These are phyloP conservation scores for Rousettus leschenaultii DNA, from an alignment of 2,113 vertebrate genomes.

Conservation along the genomic window DNA sequence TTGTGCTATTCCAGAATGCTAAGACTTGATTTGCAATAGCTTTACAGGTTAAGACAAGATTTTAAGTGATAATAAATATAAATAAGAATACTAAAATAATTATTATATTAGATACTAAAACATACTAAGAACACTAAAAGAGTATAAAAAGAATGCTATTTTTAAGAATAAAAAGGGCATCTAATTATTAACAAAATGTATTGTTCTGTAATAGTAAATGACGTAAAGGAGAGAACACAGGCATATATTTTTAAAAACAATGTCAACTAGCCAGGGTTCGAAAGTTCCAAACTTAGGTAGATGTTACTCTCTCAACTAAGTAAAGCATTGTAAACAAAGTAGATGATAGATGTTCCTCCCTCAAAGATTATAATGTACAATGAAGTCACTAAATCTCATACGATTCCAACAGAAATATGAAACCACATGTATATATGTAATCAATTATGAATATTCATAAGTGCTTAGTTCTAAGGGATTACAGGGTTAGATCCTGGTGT, in stretches of 20 bases:
- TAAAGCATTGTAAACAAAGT: constrained; percentile 10
- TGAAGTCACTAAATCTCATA: background rate
- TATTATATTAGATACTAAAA: background rate
- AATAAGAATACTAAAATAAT: background rate
- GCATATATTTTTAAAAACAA: background rate
- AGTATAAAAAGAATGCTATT: background rate
- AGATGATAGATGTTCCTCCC: background rate
- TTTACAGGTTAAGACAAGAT: background rate
- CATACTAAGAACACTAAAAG: background rate
- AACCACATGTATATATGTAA: background rate
- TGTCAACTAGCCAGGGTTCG: background rate
- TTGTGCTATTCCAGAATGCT: background rate
- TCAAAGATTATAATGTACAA: constrained; percentile 20
- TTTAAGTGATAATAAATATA: constrained; percentile 28
- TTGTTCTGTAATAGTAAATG: background rate
- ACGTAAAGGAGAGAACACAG: background rate
- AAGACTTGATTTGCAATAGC: background rate
- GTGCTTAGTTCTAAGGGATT: background rate
- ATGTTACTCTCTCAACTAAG: background rate
- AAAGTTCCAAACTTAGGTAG: constrained; percentile 9
- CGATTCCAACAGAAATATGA: background rate
- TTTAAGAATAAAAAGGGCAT: constrained; percentile 19
- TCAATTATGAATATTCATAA: constrained; percentile 5
- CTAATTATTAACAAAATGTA: background rate
- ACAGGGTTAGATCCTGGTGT: background rate